phyloP scores from a whole-genome alignment of 2,888 invertebrate genomes.

The Fragum sueziense region DNA sequence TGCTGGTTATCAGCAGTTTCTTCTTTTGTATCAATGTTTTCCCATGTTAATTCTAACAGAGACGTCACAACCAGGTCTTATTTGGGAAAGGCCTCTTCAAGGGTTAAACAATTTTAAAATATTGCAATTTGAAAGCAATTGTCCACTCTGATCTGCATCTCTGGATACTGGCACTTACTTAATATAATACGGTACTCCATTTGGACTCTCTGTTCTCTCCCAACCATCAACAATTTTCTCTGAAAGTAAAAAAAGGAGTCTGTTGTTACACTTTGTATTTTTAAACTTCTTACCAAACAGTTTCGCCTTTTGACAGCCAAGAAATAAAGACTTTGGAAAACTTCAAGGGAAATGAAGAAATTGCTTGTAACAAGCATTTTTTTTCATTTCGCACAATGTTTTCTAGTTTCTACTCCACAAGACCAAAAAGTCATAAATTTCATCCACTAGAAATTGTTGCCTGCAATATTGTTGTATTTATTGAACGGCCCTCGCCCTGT shows the following conservation, averaged over 20 bases:
- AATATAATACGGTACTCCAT: slow-evolving; percentile 78
- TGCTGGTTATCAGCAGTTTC: too few relatives aligned
- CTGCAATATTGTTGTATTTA: not conserved
- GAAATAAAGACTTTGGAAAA: not conserved
- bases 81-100: too few relatives aligned
- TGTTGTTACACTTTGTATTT: not conserved
- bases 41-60: too few relatives aligned
- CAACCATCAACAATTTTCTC: slow-evolving; percentile 74
- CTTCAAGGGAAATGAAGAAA: too few relatives aligned
- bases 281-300: not conserved
- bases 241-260: slow-evolving; percentile 44
- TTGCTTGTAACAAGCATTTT: not conserved
- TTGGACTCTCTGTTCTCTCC: slow-evolving; percentile 76
- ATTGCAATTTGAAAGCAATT: too few relatives aligned
- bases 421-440: too few relatives aligned
- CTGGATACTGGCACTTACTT: slow-evolving; percentile 68
- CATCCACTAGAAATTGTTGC: too few relatives aligned
- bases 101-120: too few relatives aligned
- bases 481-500: not conserved
- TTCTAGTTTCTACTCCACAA: not conserved
- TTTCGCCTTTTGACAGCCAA: not conserved
- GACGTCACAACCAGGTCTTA: too few relatives aligned
- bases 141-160: too few relatives aligned
- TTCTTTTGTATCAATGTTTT: too few relatives aligned
- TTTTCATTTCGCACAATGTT: not conserved